phyloP scores from a whole-genome alignment of 2,888 invertebrate genomes.

The Panzeria rudis region DNA sequence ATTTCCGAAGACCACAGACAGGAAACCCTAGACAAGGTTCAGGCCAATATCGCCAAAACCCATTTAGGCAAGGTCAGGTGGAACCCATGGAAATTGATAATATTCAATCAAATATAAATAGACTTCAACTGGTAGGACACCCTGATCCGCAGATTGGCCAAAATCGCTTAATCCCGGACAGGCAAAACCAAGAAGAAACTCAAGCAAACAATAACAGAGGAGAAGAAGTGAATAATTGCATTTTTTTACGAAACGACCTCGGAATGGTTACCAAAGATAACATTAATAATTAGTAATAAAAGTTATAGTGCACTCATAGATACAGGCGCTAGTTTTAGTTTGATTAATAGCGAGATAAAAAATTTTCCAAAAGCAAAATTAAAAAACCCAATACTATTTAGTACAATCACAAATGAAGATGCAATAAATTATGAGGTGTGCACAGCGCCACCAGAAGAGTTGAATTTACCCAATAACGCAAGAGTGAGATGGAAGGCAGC shows the following conservation, averaged over 20 bases:
- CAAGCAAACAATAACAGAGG: neutral
- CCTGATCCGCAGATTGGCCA: slow-evolving; percentile 38
- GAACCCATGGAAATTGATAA: neutral
- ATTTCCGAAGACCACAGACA: neutral
- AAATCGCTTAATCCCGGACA: slow-evolving; percentile 45
- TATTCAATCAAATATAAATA: neutral
- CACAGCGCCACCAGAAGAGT: too few relatives aligned
- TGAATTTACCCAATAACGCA: neutral
- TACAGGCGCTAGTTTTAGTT: neutral
- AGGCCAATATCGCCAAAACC: too few relatives aligned
- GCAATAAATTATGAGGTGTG: too few relatives aligned
- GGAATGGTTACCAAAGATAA: neutral
- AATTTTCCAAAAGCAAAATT: slow-evolving; percentile 31
- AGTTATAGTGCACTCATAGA: too few relatives aligned
- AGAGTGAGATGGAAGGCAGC: slow-evolving; percentile 36
- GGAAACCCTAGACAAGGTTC: too few relatives aligned
- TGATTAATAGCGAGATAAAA: slow-evolving; percentile 31
- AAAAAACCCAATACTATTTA: slow-evolving; percentile 39
- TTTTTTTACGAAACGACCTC: slow-evolving; percentile 25
- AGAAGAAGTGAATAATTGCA: neutral
- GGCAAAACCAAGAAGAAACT: slow-evolving; percentile 39
- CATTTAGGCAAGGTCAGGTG: too few relatives aligned
- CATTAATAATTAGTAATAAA: too few relatives aligned
- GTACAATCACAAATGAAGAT: too few relatives aligned
- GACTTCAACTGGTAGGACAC: slow-evolving; percentile 22